Evolutionary conservation across 2,888 invertebrate species (phyloP), one percentile per base, ranked within the genome.

Genomic region (Elegia similella): DNA sequence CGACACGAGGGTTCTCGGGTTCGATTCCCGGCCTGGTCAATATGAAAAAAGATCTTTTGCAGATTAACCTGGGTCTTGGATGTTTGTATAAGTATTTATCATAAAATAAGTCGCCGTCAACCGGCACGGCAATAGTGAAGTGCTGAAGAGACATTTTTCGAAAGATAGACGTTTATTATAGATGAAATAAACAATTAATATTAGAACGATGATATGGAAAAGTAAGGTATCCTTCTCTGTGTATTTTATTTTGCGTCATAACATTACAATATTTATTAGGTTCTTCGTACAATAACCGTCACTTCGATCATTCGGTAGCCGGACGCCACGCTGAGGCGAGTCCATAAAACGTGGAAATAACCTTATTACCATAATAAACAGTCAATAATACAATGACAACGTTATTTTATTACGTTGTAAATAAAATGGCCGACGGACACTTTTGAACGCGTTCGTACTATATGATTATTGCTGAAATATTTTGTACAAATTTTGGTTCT

Each of bases 281-380:
- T 67, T 70, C 70, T 67, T 67, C 58, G 67, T 67, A 68, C 66
- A 70, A 68, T 71, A 68, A 72, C 73, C 67, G 69, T 68, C 72
- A 64, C 67, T 76, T 68, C 65, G 56, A 75, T 76, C 69, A 71
- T 73, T 76, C 80, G 64, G 80, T 76, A 79, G 82, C 74, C 57
- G 60, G 72, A 69, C 67, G 47, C 59, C 78, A 75, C 62, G 76
- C 74, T 71, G 76, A 47, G 73, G 67, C 44, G 58, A 61, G 29
- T 60, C 55, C 59, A 60, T 73, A 65, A 70, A 74, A 63, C 64
- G 67, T 59, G 55, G 52, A 58, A 67, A 67, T 67, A 64, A 68
- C 62, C 65, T 66, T 62, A 69, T 70, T 70, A 67, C 65, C 67
- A 68, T 66, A 68, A 68, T 67, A 72, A 69, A 69, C 62, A 70